Conservation (phyloP, 2,113 vertebrate species). For the Eretmochelys imbricata region DNA sequence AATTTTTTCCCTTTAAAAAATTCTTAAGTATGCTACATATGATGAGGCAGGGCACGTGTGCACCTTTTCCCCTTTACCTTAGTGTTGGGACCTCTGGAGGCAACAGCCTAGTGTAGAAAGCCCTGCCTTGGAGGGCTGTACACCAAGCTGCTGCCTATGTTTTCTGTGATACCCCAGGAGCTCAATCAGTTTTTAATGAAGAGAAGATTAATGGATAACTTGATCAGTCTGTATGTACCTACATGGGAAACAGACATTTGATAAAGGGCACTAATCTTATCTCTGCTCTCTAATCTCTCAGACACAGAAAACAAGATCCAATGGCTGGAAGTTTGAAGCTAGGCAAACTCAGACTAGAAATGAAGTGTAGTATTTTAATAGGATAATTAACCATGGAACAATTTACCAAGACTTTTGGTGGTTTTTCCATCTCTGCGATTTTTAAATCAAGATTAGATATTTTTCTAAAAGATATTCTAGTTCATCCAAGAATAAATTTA, state of each 20-base stretch:
- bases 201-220: not conserved
- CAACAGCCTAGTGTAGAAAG: not conserved
- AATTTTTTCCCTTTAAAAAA: not conserved
- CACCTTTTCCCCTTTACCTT: not conserved
- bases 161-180: not conserved
- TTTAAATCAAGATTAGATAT: not conserved
- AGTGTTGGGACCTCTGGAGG: not conserved
- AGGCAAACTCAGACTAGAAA: not conserved
- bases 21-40: not conserved
- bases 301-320: not conserved
- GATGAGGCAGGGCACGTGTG: not conserved
- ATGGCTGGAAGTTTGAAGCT: not conserved
- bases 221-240: not conserved
- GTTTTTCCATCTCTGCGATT: not conserved
- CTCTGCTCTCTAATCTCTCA: not conserved
- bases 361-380: too few relatives aligned
- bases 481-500: too few relatives aligned
- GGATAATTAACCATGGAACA: not conserved
- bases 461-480: too few relatives aligned
- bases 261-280: not conserved
- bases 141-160: not conserved
- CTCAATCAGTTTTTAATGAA: not conserved
- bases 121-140: not conserved
- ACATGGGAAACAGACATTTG: not conserved
- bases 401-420: not conserved